Evolutionary conservation across 2,113 vertebrate species (phyloP).

Genomic region (Microcebus tavaratra): DNA sequence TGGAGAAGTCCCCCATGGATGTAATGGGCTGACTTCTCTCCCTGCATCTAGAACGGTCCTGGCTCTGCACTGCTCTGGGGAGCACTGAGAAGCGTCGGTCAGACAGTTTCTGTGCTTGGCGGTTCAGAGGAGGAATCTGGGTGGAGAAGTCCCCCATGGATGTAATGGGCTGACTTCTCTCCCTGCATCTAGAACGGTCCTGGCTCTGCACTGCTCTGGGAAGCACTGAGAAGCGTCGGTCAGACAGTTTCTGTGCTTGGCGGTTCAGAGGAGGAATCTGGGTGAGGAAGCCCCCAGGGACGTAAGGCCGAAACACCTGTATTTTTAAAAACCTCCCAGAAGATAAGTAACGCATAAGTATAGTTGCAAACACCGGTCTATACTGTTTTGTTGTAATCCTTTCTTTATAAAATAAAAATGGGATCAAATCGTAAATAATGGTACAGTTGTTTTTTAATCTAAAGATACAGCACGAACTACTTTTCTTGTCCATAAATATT

Average conservation of each 20-base stretch:
- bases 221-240: rapidly evolving
- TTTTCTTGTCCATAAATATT: background rate
- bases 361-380: background rate
- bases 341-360: rapidly evolving
- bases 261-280: background rate
- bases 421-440: no score
- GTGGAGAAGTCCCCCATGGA: background rate
- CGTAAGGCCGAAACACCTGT: background rate
- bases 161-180: background rate
- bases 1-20: background rate
- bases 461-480: rapidly evolving
- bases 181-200: rapidly evolving
- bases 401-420: no score
- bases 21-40: background rate
- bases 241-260: background rate
- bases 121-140: background rate
- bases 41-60: rapidly evolving
- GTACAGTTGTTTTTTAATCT: no score
- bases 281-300: background rate
- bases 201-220: rapidly evolving
- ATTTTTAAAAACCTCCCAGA: background rate
- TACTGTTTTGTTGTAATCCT: no score
- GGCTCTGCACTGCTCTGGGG: rapidly evolving
- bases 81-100: rapidly evolving
- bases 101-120: background rate